Evolutionary conservation across 2,888 invertebrate genomes (phyloP), one percentile per base, ranked within the genome.

Genomic region (Polyommatus iphigenia): DNA sequence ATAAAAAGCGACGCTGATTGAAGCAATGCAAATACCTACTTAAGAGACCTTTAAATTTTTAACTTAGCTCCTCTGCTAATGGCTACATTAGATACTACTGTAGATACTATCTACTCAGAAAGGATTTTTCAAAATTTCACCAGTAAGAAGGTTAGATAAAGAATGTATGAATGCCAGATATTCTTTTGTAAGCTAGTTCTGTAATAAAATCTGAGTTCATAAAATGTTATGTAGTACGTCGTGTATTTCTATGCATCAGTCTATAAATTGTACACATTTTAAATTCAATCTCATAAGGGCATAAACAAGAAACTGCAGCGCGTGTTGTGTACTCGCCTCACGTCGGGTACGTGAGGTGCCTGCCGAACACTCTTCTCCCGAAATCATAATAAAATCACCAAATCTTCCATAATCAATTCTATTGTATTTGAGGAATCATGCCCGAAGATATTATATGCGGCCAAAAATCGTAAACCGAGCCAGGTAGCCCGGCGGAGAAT

Each of bases 381-480:
- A 75, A 75, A 75, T 75, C 75, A 75, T 75, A 54, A 75, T 75
- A 75, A 75, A 75, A 75, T 75, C 75, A 41, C 50, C 46, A 75
- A 75, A 75, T 75, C 54, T 75, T 18, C 75, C 50, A 75, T 75
- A 50, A 75, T 75, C 54, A 75, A 50, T 75, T 75, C 75, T 54
- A 75, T 50, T 50, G 29, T 75, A 75, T 50, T 75, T 54, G 24
- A 67, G 67, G 67, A 67, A 67, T 67, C 67, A 67, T 67, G 67
- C 67, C 67, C 29, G 67, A 67, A 67, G 67, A 67, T 67, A 67
- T 32, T 67, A 67, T 32, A 32, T 67, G 32, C 29, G 29, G 29
- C 29, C 67, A 29, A 67, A 67, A 29, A 67, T 7, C 67, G 67
- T 18, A 67, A 15, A 29, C 67, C 29, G 1, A 29, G 67, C 67